Conservation (phyloP, 2,888 invertebrate genomes). For the Lacanobia wlatinum region DNA sequence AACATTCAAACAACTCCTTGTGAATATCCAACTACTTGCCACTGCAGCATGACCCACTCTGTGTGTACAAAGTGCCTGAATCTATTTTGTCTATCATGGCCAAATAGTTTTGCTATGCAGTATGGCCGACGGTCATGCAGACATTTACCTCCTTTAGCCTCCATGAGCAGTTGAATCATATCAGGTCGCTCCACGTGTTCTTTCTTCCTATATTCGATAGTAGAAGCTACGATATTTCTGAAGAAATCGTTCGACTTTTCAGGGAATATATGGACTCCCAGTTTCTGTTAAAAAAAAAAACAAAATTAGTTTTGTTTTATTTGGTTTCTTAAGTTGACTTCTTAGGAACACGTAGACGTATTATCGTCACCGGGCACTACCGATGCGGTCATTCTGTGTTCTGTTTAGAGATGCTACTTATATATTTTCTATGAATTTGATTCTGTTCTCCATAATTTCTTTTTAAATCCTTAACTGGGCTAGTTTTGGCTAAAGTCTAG, state of each 20-base stretch:
- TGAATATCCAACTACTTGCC: neutral
- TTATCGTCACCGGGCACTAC: too few relatives aligned
- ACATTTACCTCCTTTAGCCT: conserved; percentile 79
- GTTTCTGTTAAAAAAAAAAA: conserved; percentile 67
- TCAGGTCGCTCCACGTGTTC: conserved; percentile 88
- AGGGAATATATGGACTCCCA: conserved; percentile 71
- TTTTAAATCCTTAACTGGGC: too few relatives aligned
- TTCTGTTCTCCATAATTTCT: too few relatives aligned
- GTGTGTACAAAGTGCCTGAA: neutral
- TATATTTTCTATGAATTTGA: too few relatives aligned
- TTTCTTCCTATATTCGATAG: conserved; percentile 85
- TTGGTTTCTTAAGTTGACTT: too few relatives aligned
- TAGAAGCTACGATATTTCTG: conserved; percentile 72
- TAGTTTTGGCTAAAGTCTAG: neutral
- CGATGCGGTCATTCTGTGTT: too few relatives aligned
- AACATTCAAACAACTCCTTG: too few relatives aligned
- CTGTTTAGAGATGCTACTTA: too few relatives aligned
- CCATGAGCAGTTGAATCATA: conserved; percentile 91
- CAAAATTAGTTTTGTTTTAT: neutral
- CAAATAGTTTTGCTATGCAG: neutral
- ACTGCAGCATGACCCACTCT: neutral
- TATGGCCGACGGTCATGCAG: neutral
- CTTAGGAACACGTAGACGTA: too few relatives aligned
- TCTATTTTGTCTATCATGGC: neutral
- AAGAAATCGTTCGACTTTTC: conserved; percentile 72